Base-by-base conservation (phyloP, 2,888 invertebrate species). In the Lomographa bimaculata region DNA sequence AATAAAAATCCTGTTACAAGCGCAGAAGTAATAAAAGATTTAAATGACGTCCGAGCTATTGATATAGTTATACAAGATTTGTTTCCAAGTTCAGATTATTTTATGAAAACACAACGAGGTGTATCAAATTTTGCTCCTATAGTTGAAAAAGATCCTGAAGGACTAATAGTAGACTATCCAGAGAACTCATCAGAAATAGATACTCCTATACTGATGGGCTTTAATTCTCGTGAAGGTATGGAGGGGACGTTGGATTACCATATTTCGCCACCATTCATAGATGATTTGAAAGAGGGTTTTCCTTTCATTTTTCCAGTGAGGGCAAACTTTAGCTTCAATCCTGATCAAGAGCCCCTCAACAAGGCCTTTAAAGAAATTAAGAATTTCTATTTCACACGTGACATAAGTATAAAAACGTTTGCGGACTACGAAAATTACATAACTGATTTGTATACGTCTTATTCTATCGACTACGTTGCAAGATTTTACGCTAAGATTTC, bases 201-300 rank as follows among this genome's bases (percentile, higher is more conserved):
- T 23, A 76, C 86, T 27, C 90, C 90, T 1, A 61, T 90, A 32
- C 72, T 91, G 69, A 76, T 90, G 8, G 91, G 91, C 19, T 87
- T 78, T 46, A 91, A 87, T 49, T 90, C 90, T n/a, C 66, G 82
- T 50, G 90, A 90, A 64, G 89, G 81, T 18, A 62, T 89, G 48
- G 86, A 85, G 19, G 54, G 61, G 18, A 65, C 78, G 11, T 26
- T 80, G 2, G 66, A 78, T 17, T 89, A 80, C 53, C 71, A 89
- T 3, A 43, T 64, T 25, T 79, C 86, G 32, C 86, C 84, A 0
- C 69, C 65, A 43, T 84, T 64, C 46, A 60, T 89, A 1, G 54
- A 55, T 23, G 79, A 66, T 29, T 50, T 87, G 0, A 66, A 73
- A 11, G 87, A 79, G 62, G 79, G 90, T 46, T 81, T 90, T 37